Base-by-base conservation (phyloP, 2,797 vertebrate species). In the Chelon auratus region DNA sequence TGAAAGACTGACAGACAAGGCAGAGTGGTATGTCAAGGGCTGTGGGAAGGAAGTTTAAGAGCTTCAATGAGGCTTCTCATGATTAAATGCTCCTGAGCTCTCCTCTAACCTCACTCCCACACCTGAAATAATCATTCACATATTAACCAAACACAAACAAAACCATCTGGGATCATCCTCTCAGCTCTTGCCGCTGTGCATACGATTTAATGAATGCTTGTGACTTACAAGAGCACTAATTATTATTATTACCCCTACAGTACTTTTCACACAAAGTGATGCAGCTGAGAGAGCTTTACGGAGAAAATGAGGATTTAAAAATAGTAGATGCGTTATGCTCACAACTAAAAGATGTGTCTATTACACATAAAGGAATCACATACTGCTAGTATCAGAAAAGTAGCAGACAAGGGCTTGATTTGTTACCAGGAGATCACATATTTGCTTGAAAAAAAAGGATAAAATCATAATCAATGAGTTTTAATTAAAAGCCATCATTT, bases 91-190 rank as follows among this genome's bases (percentile, higher is more conserved):
- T n/a, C 18, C 17, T 11, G 24, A 82, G 62, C 39, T 9, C 9
- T 52, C 12, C 24, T 69, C 53, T 62, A 52, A 70, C 70, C 65
- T 75, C 52, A 61, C 66, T 68, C 59, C 63, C 24, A 72, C 74
- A 68, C 36, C 62, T 66, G 54, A 78, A 60, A 77, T 50, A 65
- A 83, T 63, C 48, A 53, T 37, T 80, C 43, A 52, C 54, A 66
- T 50, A 57, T 54, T 56, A 75, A 52, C 30, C 42, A 43, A 60
- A 76, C 75, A 62, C 58, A 65, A 65, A 51, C 56, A 39, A 30
- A 55, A 58, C 68, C 58, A 62, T 53, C 37, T 11, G 45, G 48
- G 61, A 69, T 80, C 70, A 66, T 60, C 39, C 74, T 81, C 69
- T 78, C 57, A 77, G 52, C 61, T 2, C 43, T 59, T 14, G 51